Conservation (phyloP, 2,113 vertebrate species). For the Sinocyclocheilus anophthalmus region DNA sequence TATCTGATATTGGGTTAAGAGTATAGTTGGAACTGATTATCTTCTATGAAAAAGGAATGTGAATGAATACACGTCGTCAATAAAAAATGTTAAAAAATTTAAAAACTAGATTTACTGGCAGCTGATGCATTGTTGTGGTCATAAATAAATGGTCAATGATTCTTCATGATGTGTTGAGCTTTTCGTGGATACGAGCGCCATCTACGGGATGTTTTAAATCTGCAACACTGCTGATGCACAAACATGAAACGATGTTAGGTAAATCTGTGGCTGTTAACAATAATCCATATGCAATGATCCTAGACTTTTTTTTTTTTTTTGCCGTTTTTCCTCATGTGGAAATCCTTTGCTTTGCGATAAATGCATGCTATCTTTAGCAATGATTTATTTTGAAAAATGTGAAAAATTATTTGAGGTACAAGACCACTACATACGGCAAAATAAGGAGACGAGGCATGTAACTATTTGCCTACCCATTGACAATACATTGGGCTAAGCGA, state of each 20-base stretch:
- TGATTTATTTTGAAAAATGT: neutral
- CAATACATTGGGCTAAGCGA: neutral
- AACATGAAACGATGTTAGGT: neutral
- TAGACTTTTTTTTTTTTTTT: too few relatives aligned
- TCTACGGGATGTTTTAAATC: slow-evolving; percentile 67
- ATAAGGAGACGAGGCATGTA: too few relatives aligned
- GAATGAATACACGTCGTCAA: neutral
- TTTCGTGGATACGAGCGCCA: slow-evolving; percentile 77
- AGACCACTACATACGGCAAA: too few relatives aligned
- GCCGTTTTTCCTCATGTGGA: neutral
- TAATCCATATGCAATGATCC: neutral
- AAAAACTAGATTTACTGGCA: neutral
- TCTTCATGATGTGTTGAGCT: slow-evolving; percentile 29
- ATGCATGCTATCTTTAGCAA: neutral
- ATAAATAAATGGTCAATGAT: neutral
- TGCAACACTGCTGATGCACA: neutral
- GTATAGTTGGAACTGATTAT: neutral
- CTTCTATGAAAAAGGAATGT: neutral
- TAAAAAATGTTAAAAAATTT: neutral
- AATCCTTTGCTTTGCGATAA: neutral
- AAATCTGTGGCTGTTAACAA: neutral
- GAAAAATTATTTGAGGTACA: neutral
- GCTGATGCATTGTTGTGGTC: slow-evolving; percentile 20
- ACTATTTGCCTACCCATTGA: too few relatives aligned
- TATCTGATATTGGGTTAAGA: neutral